Evolutionary conservation across 2,888 invertebrate genomes (phyloP).

Genomic region (Leptopilina drosophilae): DNA sequence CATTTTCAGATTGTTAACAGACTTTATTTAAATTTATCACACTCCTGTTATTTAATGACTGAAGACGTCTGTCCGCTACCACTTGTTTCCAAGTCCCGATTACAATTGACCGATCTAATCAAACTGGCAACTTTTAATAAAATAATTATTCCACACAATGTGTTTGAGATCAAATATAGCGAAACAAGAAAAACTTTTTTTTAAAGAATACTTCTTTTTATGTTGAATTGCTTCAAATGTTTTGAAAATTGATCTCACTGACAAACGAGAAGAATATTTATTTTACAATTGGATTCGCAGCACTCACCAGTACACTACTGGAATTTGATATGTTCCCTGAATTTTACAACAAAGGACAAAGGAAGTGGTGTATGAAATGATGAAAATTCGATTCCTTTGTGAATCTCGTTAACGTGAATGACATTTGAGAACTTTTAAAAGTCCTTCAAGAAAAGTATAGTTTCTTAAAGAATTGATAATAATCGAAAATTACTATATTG

Average conservation of each 20-base stretch:
- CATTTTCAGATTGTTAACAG: no score
- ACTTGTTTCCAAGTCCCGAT: no score
- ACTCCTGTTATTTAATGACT: no score
- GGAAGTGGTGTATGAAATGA: slow-evolving; percentile 5
- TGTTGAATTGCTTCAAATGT: background rate
- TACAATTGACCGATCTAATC: no score
- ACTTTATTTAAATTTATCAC: no score
- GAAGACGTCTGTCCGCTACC: no score
- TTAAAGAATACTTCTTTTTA: background rate
- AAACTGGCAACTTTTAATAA: no score
- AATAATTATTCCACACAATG: no score
- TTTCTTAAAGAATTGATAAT: background rate
- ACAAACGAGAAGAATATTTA: background rate
- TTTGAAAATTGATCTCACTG: slow-evolving; percentile 7
- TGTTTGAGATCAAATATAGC: no score
- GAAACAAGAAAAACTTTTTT: no score
- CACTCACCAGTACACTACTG: background rate
- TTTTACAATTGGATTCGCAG: background rate
- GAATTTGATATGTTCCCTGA: background rate
- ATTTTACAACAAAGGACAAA: slow-evolving; percentile 15
- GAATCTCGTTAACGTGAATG: background rate
- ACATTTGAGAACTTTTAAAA: background rate
- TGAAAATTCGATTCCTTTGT: slow-evolving; percentile 2
- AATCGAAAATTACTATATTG: background rate
- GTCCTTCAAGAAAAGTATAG: background rate